Base-by-base conservation (phyloP, 2,888 invertebrate species). In the Desoria tigrina region DNA sequence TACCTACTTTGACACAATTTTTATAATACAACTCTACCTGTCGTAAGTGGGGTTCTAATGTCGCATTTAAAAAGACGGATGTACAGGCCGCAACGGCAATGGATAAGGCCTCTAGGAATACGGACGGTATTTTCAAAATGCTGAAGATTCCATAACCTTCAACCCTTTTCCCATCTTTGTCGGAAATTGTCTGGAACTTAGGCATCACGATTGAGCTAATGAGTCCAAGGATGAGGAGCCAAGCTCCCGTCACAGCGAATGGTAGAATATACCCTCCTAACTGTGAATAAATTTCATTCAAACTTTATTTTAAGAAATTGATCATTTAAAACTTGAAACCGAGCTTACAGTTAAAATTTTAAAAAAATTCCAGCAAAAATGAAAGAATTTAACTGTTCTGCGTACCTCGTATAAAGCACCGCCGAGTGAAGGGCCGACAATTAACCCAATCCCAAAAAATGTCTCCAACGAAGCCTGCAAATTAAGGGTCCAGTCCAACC, bases 351-450 rank as follows among this genome's bases (percentile, higher is more conserved):
- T n/a, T n/a, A n/a, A n/a, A n/a, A n/a, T n/a, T n/a, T n/a, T n/a
- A n/a, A n/a, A n/a, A n/a, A n/a, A n/a, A n/a, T n/a, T n/a, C n/a
- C n/a, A n/a, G n/a, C n/a, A n/a, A n/a, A n/a, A n/a, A n/a, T n/a
- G n/a, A n/a, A n/a, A n/a, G n/a, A n/a, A n/a, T n/a, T n/a, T n/a
- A n/a, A n/a, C n/a, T n/a, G n/a, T n/a, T n/a, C n/a, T n/a, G n/a
- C n/a, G n/a, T n/a, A n/a, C n/a, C n/a, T n/a, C n/a, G 79, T 89
- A 95, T 0, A 95, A 83, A 0, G 89, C 88, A 0, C 94, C 94
- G 1, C 95, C 95, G 11, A 95, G 85, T 0, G 91, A 91, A 0
- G 95, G 95, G 0, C 95, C 95, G 1, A 92, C 90, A 65, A 94
- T 94, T 64, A 94, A 84, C 1, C 95, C 77, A 86, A 84, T 72